These are phyloP conservation scores for Acrocyrtus sp. DNA, from an alignment of 2,888 invertebrate species.

Conservation along the genomic window DNA sequence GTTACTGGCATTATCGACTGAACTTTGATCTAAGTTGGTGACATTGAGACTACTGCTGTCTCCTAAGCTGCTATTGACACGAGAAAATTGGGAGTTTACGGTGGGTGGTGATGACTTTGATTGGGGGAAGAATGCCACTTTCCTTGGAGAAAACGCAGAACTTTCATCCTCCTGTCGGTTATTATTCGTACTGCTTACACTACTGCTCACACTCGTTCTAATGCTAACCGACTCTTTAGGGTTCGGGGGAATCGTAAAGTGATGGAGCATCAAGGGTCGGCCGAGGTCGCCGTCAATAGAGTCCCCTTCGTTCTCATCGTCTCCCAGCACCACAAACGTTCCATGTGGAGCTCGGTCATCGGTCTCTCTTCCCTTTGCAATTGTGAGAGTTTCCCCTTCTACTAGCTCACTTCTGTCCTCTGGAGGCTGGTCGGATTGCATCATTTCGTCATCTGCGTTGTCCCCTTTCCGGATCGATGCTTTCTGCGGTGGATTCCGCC, in stretches of 20 bases:
- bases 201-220: constrained; percentile 20
- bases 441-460: constrained; percentile 22
- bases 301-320: constrained; percentile 59
- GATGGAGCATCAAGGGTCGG: constrained; percentile 33
- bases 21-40: constrained; percentile 9
- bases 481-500: constrained; percentile 69
- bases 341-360: constrained; percentile 30
- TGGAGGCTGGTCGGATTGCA: constrained; percentile 44
- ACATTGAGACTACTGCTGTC: background rate
- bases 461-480: too few species aligned
- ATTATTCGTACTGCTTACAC: constrained; percentile 30
- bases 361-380: background rate
- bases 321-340: constrained; percentile 59
- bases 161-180: constrained; percentile 7
- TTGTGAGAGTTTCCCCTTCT: constrained; percentile 3
- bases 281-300: constrained; percentile 52
- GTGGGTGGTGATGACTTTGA: background rate
- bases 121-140: background rate
- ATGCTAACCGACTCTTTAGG: constrained; percentile 29
- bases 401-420: constrained; percentile 26
- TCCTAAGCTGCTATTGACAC: background rate
- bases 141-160: background rate
- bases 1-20: constrained; percentile 8
- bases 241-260: constrained; percentile 27
- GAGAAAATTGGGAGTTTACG: background rate